phyloP scores from a whole-genome alignment of 2,888 invertebrate species.

The Phaonia tiefii region DNA sequence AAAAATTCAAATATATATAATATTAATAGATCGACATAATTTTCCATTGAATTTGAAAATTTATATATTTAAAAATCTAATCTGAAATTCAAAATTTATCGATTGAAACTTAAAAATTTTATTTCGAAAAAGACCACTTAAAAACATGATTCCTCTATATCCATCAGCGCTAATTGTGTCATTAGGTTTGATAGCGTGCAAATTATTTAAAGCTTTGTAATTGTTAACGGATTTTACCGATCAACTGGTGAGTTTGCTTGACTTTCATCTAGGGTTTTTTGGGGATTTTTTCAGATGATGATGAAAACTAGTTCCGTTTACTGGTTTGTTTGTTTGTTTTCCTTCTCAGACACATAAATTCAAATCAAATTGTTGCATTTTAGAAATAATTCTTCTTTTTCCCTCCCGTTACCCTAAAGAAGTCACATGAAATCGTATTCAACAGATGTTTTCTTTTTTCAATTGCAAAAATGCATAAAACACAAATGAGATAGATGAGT shows the following conservation, averaged over 20 bases:
- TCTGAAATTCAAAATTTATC: too few species aligned
- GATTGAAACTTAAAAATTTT: too few species aligned
- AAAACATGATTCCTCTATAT: too few species aligned
- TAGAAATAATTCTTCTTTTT: neutral
- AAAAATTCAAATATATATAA: neutral
- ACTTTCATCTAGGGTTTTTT: slow-evolving; percentile 19
- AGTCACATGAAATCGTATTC: slow-evolving; percentile 32
- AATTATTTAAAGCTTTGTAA: slow-evolving; percentile 34
- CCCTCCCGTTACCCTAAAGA: too few species aligned
- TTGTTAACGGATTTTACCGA: slow-evolving; percentile 9
- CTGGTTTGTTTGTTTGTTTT: neutral
- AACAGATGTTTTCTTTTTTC: slow-evolving; percentile 62
- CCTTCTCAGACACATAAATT: slow-evolving; percentile 37
- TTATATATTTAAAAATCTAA: too few species aligned
- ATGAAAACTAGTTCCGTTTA: slow-evolving; percentile 33
- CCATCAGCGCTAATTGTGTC: too few species aligned
- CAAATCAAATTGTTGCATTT: slow-evolving; percentile 56
- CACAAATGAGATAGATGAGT: neutral
- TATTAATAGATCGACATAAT: neutral
- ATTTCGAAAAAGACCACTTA: too few species aligned
- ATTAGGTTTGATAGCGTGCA: too few species aligned
- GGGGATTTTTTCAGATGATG: slow-evolving; percentile 58
- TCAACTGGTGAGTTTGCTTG: neutral
- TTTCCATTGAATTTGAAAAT: too few species aligned
- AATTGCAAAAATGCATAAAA: slow-evolving; percentile 18